Conservation (phyloP, 2,797 vertebrate species). For the Spinus pinus region DNA sequence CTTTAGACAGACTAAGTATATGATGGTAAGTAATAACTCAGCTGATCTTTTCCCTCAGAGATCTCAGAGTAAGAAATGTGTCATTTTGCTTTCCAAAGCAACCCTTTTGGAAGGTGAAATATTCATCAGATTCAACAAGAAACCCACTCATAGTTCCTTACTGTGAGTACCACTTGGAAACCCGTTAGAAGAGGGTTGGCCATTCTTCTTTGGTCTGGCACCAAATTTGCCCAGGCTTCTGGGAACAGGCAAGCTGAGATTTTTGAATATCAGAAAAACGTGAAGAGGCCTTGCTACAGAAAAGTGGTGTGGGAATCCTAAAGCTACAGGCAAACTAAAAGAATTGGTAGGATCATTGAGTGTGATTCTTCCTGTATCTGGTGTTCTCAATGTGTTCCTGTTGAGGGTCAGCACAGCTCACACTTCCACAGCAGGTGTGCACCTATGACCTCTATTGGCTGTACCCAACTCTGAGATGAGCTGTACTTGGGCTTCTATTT, state of each 20-base stretch:
- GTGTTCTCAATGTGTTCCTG: background rate
- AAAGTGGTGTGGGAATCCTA: background rate
- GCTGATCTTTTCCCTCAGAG: background rate
- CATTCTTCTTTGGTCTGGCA: background rate
- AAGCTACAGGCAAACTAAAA: background rate
- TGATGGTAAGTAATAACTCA: background rate
- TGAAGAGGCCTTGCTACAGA: background rate
- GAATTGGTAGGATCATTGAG: background rate
- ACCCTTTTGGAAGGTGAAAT: background rate
- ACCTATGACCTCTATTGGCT: background rate
- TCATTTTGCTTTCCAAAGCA: background rate
- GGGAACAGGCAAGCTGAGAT: background rate
- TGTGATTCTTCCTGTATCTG: background rate
- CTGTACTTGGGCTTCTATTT: background rate
- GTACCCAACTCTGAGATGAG: accelerated
- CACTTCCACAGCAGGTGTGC: background rate
- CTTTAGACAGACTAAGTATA: background rate
- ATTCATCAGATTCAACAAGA: background rate
- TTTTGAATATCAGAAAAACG: background rate
- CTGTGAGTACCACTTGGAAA: background rate
- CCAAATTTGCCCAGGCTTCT: background rate
- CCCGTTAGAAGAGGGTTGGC: background rate
- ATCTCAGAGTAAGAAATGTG: background rate
- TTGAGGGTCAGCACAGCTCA: background rate
- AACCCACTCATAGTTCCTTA: background rate